phyloP scores from a whole-genome alignment of 2,113 vertebrate genomes.

The Acinonyx jubatus region DNA sequence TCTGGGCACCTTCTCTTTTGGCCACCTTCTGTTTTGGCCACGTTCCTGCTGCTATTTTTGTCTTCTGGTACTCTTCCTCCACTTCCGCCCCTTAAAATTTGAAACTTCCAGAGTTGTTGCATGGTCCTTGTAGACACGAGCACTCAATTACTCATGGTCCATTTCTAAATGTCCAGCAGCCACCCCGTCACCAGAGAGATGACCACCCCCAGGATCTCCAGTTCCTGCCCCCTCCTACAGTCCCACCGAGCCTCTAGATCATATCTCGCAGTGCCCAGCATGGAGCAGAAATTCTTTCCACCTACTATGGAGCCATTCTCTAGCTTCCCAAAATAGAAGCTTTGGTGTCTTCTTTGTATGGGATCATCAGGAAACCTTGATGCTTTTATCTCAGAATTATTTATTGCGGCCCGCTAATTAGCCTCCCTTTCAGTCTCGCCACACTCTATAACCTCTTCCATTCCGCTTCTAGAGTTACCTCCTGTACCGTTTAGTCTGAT shows the following conservation, averaged over 20 bases:
- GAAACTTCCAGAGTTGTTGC: not conserved
- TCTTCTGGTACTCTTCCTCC: not conserved
- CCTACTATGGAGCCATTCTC: not conserved
- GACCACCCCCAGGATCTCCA: not conserved
- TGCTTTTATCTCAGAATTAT: slow-evolving; percentile 60
- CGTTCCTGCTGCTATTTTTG: not conserved
- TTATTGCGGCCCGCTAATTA: slow-evolving; percentile 42
- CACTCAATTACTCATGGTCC: not conserved
- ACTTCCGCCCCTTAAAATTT: not conserved
- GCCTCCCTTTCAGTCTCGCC: not conserved
- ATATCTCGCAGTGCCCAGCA: not conserved
- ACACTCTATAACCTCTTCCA: slow-evolving; percentile 25
- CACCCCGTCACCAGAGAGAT: not conserved
- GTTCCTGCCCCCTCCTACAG: not conserved
- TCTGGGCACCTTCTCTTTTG: not conserved
- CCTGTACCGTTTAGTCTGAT: slow-evolving; percentile 23
- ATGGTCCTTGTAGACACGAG: not conserved
- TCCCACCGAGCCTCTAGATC: not conserved
- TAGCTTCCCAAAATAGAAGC: slow-evolving; percentile 34
- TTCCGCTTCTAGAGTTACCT: slow-evolving; percentile 47
- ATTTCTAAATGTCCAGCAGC: not conserved
- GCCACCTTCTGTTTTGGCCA: not conserved
- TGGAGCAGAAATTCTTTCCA: not conserved
- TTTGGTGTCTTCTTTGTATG: not conserved
- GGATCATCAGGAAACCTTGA: slow-evolving; percentile 50